Evolutionary conservation across 1,140 invertebrate genomes (phyloP).

Genomic region (Aphidius gifuensis): DNA sequence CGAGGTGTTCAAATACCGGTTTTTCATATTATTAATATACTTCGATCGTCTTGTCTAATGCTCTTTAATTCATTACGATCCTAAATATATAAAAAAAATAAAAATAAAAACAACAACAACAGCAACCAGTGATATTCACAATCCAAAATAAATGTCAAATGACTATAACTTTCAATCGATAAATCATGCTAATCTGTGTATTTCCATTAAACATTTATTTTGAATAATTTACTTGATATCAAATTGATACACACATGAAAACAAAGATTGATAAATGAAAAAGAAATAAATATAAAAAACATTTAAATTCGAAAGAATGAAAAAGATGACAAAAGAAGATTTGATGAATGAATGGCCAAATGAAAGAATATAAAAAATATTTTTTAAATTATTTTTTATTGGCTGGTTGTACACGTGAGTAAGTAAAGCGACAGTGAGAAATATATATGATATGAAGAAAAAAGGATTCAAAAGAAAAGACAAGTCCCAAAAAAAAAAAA

Average conservation of each 20-base stretch:
- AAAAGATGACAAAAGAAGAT: constrained; percentile 12
- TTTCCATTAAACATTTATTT: neutral
- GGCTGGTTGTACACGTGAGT: too few species aligned
- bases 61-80: constrained; percentile 8
- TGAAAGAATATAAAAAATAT: constrained; percentile 21
- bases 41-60: constrained; percentile 28
- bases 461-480: constrained; percentile 18
- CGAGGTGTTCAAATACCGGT: constrained; percentile 30
- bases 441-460: constrained; percentile 25
- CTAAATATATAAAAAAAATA: neutral
- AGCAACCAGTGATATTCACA: neutral
- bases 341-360: neutral
- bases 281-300: constrained; percentile 22
- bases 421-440: constrained; percentile 18
- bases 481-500: constrained; percentile 8
- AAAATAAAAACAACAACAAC: too few species aligned
- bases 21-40: constrained; percentile 37
- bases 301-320: constrained; percentile 12
- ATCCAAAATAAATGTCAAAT: constrained; percentile 14
- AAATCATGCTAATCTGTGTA: constrained; percentile 1
- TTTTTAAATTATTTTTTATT: too few species aligned
- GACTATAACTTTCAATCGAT: neutral
- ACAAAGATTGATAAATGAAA: constrained; percentile 20
- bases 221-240: neutral
- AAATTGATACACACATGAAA: neutral